Base-by-base conservation (phyloP, 2,113 vertebrate species). In the Thunnus thynnus region DNA sequence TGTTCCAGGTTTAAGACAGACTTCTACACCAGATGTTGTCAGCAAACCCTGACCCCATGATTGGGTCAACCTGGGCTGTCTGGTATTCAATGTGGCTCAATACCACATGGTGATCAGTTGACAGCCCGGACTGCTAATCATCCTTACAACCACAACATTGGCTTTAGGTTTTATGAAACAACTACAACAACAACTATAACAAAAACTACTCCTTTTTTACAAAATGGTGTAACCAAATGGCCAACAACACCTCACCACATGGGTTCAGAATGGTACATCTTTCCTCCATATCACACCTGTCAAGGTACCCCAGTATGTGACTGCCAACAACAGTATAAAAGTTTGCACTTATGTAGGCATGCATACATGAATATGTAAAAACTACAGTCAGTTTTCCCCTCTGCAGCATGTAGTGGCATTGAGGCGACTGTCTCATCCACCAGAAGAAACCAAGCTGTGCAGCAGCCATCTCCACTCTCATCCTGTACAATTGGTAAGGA, bases 271-370 rank as follows among this genome's bases (percentile, higher is more conserved):
- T 8, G 44, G 16, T 18, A 20, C 55, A 58, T 25, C 44, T 48
- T 60, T 71, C 52, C 36, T 71, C 17, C 44, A 50, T 27, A 55
- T 46, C n/a, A 47, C 25, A 20, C 18, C 69, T 47, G 16, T 69
- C 20, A 46, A 44, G 3, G 16, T 44, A 13, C n/a, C 69, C 36
- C 7, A 9, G 36, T 9, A 41, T 9, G 36, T 41, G 36, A 41
- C 4, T 30, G 27, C 27, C 27, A 30, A 30, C 36, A 41, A 9
- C 36, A 41, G 36, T 41, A 1, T 36, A 36, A 30, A 30, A 7
- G 36, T 36, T 36, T 36, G 36, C 6, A 36, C 36, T 36, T 36
- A 36, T 41, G 36, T 36, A 9, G 36, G 36, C 36, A 41, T 41
- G 36, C 36, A 41, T 41, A 41, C 36, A 41, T 41, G 36, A 41